Evolutionary conservation across 30 jellyfish, hydroid and myxozoan genomes (phyloP), one percentile per base, ranked within the genome.

Genomic region (Aurelia sp.): DNA sequence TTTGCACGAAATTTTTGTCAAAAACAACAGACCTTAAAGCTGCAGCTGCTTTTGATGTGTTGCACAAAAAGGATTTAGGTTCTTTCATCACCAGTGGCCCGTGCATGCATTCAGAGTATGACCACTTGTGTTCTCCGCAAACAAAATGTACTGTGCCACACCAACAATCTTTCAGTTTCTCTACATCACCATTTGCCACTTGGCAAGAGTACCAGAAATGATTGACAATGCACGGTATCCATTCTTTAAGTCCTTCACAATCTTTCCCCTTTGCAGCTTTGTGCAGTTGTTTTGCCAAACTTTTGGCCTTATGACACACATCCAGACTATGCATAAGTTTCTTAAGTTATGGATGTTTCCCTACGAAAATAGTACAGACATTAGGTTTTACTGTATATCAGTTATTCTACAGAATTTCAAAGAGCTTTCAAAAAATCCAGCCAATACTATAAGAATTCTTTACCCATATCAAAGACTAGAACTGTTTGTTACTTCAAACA

Each of bases 301-400:
- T 23, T 44, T 78, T 78, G 22, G 81, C 65, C 71, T 78, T 78
- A 22, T 78, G 89, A 83, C 89, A 78, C 13, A 78, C 81, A 58
- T 78, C 89, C 16, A 78, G 40, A n/a, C 66, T 37, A 62, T 78
- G 89, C 65, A 19, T 6, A 35, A 78, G 64, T 0, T 35, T 30
- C 22, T 30, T 16, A n/a, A 59, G 80, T 30, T 40, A 70, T 10
- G 68, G 68, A 40, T 60, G 89, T 40, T 44, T 41, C 16, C 80
- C 76, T 66, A 13, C 11, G 33, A 27, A 71, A 40, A 30, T 71
- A 6, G 11, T 27, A 4, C 51, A 27, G 62, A 40, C 15, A 44
- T 7, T 44, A 6, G 48, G 48, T 37, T 44, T 4, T 7, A 44
- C 55, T 44, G 55, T 44, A 44, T 44, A 37, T 37, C 7, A 37